Base-by-base conservation (phyloP, 1,140 invertebrate species). In the Adelges cooleyi region DNA sequence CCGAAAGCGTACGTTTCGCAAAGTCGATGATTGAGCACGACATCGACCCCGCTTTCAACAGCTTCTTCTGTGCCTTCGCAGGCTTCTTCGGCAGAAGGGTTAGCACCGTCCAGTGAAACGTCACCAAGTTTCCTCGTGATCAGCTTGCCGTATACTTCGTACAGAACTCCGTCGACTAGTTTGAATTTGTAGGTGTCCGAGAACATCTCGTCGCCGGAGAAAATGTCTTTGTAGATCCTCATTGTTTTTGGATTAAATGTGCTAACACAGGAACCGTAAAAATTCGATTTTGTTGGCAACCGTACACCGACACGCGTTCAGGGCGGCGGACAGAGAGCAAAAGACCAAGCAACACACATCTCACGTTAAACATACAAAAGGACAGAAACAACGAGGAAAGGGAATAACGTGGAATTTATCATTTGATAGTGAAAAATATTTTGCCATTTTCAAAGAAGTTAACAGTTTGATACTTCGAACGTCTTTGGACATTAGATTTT, bases 111-210 rank as follows among this genome's bases (percentile, higher is more conserved):
- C 22, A 97, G 78, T 66, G 79, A 72, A 65, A 97, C 83, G 42
- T 95, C 89, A 27, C 86, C 92, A 50, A 82, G 75, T 71, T 82
- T 82, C 69, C 92, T 83, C 42, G 79, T 79, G 29, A 93, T 80
- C 44, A 90, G 76, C 83, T 83, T 92, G 71, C 92, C 93, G 74
- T 90, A 88, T 29, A 98, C 93, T 84, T 97, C 94, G 72, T 95
- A 98, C 40, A 97, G 74, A 25, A 94, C 90, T 75, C 94, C 89
- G 74, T 96, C 92, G 13, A 97, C 80, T 51, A 96, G 76, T 75
- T 95, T 93, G 67, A 95, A 85, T 79, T 89, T 95, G 75, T 92
- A 95, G n/a, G 90, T 89, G 77, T 98, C 95, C 38, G 93, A 93
- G 80, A 95, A 95, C 86, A 98, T 92, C 79, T 98, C 95, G 77